Percentiles rank a stretch among this genome's conserved stretches.
Evolutionary conservation across 2,113 vertebrate species (phyloP).

Genomic region (Poeciliopsis retropinna): DNA sequence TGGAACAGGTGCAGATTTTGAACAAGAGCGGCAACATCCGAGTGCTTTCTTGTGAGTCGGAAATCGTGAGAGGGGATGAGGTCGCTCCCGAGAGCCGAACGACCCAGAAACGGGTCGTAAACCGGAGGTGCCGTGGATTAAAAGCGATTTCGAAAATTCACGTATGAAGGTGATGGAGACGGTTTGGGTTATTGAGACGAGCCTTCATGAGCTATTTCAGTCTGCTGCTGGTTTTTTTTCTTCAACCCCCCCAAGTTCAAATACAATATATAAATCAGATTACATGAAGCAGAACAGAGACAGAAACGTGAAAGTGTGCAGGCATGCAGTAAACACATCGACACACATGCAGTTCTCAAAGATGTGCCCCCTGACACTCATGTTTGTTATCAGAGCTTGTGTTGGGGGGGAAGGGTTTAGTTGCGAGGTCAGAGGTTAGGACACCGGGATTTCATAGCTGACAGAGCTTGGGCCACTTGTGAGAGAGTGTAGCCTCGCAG

Average conservation of each 20-base stretch:
- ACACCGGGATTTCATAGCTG: constrained; percentile 68
- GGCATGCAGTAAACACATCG: constrained; percentile 35
- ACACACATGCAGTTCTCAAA: constrained; percentile 23
- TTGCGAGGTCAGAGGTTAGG: constrained; percentile 53
- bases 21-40: constrained; percentile 48
- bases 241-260: constrained; percentile 22
- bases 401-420: constrained; percentile 66
- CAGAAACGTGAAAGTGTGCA: constrained; percentile 41
- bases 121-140: constrained; percentile 46
- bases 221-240: constrained; percentile 35
- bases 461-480: constrained; percentile 59
- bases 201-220: constrained; percentile 52
- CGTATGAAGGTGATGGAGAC: constrained; percentile 71
- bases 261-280: constrained; percentile 40
- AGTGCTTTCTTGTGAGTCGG: constrained; percentile 44
- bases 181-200: constrained; percentile 33
- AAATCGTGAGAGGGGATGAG: constrained; percentile 72
- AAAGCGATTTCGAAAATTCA: constrained; percentile 68
- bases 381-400: constrained; percentile 61
- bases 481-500: constrained; percentile 49
- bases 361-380: constrained; percentile 44
- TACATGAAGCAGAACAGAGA: constrained; percentile 28
- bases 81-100: constrained; percentile 58
- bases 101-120: constrained; percentile 66
- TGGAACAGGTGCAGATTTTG: constrained; percentile 73